Conservation (phyloP, 2,888 invertebrate species). For the Tetanocera ferruginea region DNA sequence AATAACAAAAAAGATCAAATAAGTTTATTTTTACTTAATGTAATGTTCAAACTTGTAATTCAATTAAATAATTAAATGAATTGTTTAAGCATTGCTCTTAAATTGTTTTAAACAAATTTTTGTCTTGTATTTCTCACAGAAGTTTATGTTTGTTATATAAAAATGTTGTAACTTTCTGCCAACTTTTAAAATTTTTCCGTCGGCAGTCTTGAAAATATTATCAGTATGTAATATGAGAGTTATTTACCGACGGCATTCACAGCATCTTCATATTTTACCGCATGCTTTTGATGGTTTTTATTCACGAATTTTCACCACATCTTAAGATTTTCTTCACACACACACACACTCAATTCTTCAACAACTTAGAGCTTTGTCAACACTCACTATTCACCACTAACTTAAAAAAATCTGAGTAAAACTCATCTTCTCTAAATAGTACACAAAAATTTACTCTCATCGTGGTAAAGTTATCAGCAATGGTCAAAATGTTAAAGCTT, state of each 20-base stretch:
- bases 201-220: background rate
- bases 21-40: too few species aligned
- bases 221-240: too few species aligned
- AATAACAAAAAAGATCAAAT: too few species aligned
- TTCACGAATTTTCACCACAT: constrained; percentile 47
- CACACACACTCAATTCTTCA: background rate
- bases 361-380: background rate
- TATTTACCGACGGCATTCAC: constrained; percentile 46
- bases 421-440: background rate
- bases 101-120: too few species aligned
- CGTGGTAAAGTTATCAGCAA: background rate
- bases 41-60: too few species aligned
- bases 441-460: background rate
- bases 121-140: too few species aligned
- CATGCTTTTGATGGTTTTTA: background rate
- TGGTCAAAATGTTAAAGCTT: constrained; percentile 13
- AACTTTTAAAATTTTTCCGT: background rate
- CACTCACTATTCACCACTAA: background rate
- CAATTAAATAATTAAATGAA: too few species aligned
- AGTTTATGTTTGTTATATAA: too few species aligned
- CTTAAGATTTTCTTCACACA: constrained; percentile 41
- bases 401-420: background rate
- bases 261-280: background rate
- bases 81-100: too few species aligned
- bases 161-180: too few species aligned